Conservation (phyloP, 1,140 invertebrate genomes). For the Drosophila mojavensis region DNA sequence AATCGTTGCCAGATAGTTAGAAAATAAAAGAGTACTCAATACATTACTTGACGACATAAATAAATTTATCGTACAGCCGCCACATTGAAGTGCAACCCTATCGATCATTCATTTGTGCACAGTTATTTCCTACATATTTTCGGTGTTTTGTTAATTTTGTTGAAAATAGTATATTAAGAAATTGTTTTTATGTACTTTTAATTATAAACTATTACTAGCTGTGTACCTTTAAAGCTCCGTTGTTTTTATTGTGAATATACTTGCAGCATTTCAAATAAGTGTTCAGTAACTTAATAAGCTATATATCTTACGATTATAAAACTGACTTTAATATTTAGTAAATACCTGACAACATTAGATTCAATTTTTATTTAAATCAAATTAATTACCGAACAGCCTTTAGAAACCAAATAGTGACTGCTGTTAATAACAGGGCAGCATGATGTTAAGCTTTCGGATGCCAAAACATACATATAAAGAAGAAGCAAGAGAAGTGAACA, state of each 20-base stretch:
- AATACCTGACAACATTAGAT: not conserved
- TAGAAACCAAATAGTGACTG: not conserved
- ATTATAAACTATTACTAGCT: not conserved
- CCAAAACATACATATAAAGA: slow-evolving; percentile 41
- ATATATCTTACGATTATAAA: not conserved
- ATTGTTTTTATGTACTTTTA: no score
- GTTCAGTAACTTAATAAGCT: no score
- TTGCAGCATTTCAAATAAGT: not conserved
- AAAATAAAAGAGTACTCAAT: not conserved
- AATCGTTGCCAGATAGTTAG: slow-evolving; percentile 12
- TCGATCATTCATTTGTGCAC: not conserved
- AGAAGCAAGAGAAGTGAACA: slow-evolving; percentile 17
- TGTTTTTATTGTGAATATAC: not conserved
- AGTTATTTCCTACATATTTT: not conserved
- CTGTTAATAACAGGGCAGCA: slow-evolving; percentile 31
- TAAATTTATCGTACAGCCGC: not conserved
- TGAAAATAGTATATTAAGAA: no score
- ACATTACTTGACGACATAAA: not conserved
- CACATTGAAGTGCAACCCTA: not conserved
- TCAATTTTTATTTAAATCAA: no score
- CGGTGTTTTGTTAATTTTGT: not conserved
- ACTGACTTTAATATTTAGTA: not conserved
- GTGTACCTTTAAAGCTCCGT: not conserved
- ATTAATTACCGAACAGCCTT: no score
- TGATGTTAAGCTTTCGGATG: slow-evolving; percentile 30